These are phyloP conservation scores for Poeciliopsis presidionis DNA, from an alignment of 2,797 vertebrate genomes.

Conservation along the genomic window DNA sequence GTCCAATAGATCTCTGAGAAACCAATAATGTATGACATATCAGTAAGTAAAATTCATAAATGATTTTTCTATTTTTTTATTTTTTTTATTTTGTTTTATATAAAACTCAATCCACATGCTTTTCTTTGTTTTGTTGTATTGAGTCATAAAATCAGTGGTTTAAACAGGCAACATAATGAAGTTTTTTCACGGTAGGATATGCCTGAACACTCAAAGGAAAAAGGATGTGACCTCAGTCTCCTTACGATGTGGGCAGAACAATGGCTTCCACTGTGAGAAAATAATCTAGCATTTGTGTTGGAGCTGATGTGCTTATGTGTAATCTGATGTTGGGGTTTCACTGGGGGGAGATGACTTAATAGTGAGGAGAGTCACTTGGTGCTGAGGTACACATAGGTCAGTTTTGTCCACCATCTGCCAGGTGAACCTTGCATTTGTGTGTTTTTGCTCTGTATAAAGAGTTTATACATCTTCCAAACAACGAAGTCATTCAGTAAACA, in stretches of 20 bases:
- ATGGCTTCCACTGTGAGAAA: conserved; percentile 35
- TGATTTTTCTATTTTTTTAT: neutral
- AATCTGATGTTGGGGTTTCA: conserved; percentile 13
- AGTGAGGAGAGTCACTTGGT: neutral
- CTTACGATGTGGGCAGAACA: conserved; percentile 16
- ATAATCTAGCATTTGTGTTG: conserved; percentile 32
- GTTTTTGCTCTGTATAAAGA: neutral
- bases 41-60: neutral
- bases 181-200: neutral
- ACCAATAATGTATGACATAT: neutral
- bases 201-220: neutral
- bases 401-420: conserved; percentile 16
- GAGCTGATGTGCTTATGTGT: conserved; percentile 11
- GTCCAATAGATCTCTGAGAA: neutral
- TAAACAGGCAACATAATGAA: neutral
- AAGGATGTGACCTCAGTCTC: conserved; percentile 34
- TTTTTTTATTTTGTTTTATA: neutral
- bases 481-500: conserved; percentile 29
- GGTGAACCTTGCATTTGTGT: neutral
- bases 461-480: conserved; percentile 22
- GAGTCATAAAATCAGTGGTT: conserved; percentile 1
- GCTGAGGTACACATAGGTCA: conserved; percentile 4
- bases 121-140: neutral
- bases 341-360: conserved; percentile 10
- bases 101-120: neutral